Evolutionary conservation across 2,888 invertebrate genomes (phyloP), one percentile per base, ranked within the genome.

Genomic region (Torymus aiolomorphi): DNA sequence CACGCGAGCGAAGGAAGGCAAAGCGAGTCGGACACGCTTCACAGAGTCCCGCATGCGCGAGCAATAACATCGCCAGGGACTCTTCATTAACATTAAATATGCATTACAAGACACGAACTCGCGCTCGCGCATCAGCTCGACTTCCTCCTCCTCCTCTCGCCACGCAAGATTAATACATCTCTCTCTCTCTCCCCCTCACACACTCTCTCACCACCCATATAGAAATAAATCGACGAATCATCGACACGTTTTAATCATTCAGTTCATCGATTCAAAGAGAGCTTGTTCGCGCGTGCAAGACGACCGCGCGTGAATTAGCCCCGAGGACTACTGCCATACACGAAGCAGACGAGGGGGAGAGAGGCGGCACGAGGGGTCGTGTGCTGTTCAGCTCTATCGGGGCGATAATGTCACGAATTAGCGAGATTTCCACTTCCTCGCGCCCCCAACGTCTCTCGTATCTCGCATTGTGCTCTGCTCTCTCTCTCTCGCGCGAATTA

Each of bases 371-470:
- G 14, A 10, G 51, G 59, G 54, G 42, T 42, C 42, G 42, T 42
- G 8, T 42, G 42, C 52, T 52, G 56, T 74, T 76, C 71, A 20
- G 31, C 83, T 88, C 88, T 86, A 88, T 88, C 86, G 86, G 88
- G 89, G 88, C 87, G 88, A 88, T 89, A 89, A 89, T 89, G 87
- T 87, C 87, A 85, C 88, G 87, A 89, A 89, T 89, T 89, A 89
- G 88, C 86, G 86, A 87, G 88, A 88, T 88, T 88, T 88, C 87
- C 86, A 87, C 86, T 87, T 66, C 67, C 49, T 49, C 31, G 59
- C 8, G 57, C 16, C 56, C 62, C 13, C 52, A 54, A 16, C 18
- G n/a, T 13, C 11, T 18, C 49, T 56, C 63, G 52, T 31, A 42
- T 42, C 42, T 42, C 5, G 42, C 8, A 42, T 42, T 42, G 42